A percentile compares a stretch with the other conserved stretches of the same genome.
These are phyloP conservation scores for Vanessa cardui DNA, from an alignment of 2,888 invertebrate genomes.

Conservation along the genomic window DNA sequence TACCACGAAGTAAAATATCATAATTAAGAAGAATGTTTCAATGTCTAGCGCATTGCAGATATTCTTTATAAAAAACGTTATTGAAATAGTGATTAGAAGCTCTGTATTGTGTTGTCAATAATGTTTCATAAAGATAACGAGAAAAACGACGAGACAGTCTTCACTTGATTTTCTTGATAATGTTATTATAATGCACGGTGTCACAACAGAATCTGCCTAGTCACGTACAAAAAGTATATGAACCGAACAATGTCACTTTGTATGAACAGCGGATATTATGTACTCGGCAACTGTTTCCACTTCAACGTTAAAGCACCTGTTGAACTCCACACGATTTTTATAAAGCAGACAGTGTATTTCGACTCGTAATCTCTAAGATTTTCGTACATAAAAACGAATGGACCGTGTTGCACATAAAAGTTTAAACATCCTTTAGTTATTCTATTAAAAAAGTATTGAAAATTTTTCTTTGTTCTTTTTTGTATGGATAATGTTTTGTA, in stretches of 20 bases:
- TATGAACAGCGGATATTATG: slow-evolving; percentile 23
- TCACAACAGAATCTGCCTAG: background rate
- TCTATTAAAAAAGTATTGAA: background rate
- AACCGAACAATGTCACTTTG: slow-evolving; percentile 22
- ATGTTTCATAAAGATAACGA: background rate
- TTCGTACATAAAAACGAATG: background rate
- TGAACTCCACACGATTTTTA: slow-evolving; percentile 23
- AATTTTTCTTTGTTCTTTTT: background rate
- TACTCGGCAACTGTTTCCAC: slow-evolving; percentile 22
- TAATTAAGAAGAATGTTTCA: too few species aligned
- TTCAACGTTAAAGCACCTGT: slow-evolving; percentile 27
- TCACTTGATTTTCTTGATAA: background rate
- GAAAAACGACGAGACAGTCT: background rate
- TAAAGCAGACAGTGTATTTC: slow-evolving; percentile 3
- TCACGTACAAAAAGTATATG: slow-evolving; percentile 10
- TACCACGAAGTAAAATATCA: too few species aligned
- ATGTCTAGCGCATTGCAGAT: too few species aligned
- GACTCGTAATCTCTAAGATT: slow-evolving; percentile 7
- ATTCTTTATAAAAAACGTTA: too few species aligned
- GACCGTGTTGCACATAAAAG: background rate
- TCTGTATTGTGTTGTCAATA: too few species aligned
- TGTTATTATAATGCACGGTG: background rate
- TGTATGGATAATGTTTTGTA: background rate
- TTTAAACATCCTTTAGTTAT: too few species aligned
- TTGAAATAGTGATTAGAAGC: too few species aligned